A percentile compares a stretch with the other conserved stretches of the same genome.
Conservation (phyloP, 2,113 vertebrate genomes). For the Budorcas taxicolor region DNA sequence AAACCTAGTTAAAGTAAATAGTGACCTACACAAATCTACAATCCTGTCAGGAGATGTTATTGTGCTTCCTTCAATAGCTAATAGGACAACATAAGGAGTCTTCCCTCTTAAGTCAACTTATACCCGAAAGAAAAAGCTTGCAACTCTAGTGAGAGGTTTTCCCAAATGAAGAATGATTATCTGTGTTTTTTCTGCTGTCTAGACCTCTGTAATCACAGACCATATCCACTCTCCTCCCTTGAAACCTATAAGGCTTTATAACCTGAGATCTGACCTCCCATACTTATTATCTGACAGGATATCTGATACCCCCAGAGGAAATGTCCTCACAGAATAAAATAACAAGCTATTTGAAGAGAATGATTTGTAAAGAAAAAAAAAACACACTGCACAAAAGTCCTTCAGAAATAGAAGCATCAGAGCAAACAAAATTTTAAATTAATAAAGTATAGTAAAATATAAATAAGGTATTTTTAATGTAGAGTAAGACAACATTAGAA, state of each 20-base stretch:
- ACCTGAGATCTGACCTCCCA: neutral
- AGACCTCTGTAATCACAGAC: neutral
- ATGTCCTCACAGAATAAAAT: neutral
- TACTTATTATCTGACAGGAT: neutral
- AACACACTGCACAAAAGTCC: neutral
- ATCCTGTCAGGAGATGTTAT: neutral
- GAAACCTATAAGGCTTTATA: neutral
- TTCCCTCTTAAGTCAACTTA: neutral
- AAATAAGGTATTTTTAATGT: neutral
- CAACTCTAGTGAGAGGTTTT: neutral
- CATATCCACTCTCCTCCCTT: neutral
- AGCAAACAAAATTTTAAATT: neutral
- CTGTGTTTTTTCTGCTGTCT: neutral
- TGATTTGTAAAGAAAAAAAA: neutral
- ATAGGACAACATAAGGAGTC: neutral
- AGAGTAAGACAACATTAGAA: neutral
- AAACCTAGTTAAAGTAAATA: neutral
- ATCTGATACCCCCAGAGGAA: neutral
- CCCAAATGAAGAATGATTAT: neutral
- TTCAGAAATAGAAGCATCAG: neutral
- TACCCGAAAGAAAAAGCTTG: neutral
- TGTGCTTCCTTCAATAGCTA: neutral
- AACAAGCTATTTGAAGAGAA: neutral
- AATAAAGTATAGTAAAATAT: neutral
- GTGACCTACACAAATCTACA: neutral